Percentiles rank a stretch among this genome's conserved stretches.
phyloP scores from a whole-genome alignment of 2,113 vertebrate species.

The Promerops cafer region DNA sequence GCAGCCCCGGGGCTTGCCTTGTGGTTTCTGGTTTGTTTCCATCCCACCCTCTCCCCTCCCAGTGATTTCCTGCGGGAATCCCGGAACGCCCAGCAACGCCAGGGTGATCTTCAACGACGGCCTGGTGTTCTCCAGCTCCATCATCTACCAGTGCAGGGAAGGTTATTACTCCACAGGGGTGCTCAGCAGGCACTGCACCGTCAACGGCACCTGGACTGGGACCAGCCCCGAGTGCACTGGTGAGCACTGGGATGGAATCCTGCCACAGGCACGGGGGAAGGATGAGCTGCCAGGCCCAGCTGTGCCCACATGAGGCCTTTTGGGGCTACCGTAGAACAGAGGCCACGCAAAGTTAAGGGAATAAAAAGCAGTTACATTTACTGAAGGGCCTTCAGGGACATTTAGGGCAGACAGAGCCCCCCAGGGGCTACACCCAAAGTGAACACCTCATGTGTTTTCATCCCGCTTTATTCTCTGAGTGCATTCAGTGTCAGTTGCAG shows the following conservation, averaged over 20 bases:
- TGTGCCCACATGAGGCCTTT: neutral
- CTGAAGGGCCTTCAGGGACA: neutral
- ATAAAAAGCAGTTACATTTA: neutral
- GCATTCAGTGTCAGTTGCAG: no score
- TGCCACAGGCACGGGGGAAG: neutral
- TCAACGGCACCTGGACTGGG: neutral
- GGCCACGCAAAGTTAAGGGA: neutral
- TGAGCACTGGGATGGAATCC: neutral
- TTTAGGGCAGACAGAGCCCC: neutral
- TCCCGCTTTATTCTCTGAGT: no score
- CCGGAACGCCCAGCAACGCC: neutral
- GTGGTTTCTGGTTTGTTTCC: accelerated
- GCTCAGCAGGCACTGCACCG: neutral
- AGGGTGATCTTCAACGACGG: neutral
- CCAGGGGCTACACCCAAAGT: neutral
- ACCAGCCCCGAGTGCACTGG: neutral
- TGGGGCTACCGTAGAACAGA: neutral
- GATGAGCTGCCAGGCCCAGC: neutral
- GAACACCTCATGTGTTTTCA: no score
- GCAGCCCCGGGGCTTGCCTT: accelerated
- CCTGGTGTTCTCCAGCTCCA: neutral
- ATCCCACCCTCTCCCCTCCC: accelerated
- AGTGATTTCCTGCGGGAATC: neutral
- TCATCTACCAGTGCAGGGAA: neutral
- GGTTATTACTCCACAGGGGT: neutral